Conservation (phyloP, 2,797 vertebrate species). For the Lepilemur ruficaudatus region DNA sequence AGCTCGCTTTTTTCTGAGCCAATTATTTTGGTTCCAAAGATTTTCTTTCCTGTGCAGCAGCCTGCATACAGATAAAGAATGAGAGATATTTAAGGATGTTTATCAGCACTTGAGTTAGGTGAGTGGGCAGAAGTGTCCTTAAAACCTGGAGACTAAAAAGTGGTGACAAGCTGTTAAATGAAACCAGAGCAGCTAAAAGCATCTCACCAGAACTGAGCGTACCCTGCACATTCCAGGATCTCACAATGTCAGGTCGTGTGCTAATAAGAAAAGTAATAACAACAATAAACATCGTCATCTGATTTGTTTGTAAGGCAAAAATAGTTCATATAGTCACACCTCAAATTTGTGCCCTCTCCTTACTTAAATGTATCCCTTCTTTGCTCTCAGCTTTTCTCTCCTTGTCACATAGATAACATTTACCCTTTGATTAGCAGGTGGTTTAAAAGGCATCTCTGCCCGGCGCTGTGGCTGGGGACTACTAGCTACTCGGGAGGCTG, state of each 20-base stretch:
- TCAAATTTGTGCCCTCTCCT: not conserved
- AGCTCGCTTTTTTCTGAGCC: not conserved
- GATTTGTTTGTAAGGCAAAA: not conserved
- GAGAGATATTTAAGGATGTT: not conserved
- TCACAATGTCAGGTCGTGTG: fast-evolving
- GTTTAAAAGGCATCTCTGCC: not conserved
- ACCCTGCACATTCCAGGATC: not conserved
- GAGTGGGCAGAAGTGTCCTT: not conserved
- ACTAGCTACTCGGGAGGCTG: not conserved
- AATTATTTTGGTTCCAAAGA: not conserved
- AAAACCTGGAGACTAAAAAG: not conserved
- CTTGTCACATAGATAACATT: not conserved
- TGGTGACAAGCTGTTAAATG: not conserved
- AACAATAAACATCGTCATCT: fast-evolving
- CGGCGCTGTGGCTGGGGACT: not conserved
- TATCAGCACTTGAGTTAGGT: not conserved
- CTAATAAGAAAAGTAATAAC: not conserved
- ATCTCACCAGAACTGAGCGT: not conserved
- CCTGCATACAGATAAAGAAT: not conserved
- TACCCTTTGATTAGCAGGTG: not conserved
- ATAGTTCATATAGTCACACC: not conserved
- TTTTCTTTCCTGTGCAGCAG: not conserved
- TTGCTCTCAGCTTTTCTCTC: not conserved
- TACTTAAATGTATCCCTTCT: not conserved
- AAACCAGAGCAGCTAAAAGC: not conserved